Conservation (phyloP, 2,113 vertebrate species). For the Arvicanthis niloticus region DNA sequence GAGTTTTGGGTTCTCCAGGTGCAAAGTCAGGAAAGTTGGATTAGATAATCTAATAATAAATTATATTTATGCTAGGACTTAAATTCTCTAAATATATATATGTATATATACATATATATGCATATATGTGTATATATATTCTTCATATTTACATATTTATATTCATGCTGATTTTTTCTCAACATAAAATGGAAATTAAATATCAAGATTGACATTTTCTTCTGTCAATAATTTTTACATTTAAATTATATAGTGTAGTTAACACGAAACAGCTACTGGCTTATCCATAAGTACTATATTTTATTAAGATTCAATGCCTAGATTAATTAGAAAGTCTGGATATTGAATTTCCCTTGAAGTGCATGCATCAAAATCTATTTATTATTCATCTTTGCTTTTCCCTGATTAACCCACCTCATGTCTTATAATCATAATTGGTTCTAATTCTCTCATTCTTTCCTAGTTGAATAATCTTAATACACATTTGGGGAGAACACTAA, state of each 20-base stretch:
- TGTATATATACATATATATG: background rate
- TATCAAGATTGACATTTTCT: conserved; percentile 51
- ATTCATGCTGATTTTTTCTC: conserved; percentile 16
- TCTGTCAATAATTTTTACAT: conserved; percentile 28
- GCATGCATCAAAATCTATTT: background rate
- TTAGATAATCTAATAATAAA: background rate
- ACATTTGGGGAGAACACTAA: conserved; percentile 5
- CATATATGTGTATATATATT: too few relatives aligned
- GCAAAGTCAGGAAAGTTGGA: background rate
- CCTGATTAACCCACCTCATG: conserved; percentile 53
- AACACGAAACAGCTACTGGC: background rate
- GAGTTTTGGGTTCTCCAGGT: background rate
- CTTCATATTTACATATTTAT: background rate
- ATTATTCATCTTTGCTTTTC: conserved; percentile 59
- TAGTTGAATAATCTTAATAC: conserved; percentile 41
- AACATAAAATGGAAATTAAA: conserved; percentile 46
- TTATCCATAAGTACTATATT: conserved; percentile 17
- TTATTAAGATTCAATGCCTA: conserved; percentile 37
- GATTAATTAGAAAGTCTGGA: background rate
- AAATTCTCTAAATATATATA: conserved; percentile 1
- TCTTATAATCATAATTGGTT: conserved; percentile 62
- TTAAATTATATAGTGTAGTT: conserved; percentile 27
- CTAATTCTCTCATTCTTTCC: conserved; percentile 53
- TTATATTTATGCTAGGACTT: background rate
- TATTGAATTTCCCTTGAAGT: conserved; percentile 44